Evolutionary conservation across 2,888 invertebrate species (phyloP), one percentile per base, ranked within the genome.

Genomic region (Atrina japonica): DNA sequence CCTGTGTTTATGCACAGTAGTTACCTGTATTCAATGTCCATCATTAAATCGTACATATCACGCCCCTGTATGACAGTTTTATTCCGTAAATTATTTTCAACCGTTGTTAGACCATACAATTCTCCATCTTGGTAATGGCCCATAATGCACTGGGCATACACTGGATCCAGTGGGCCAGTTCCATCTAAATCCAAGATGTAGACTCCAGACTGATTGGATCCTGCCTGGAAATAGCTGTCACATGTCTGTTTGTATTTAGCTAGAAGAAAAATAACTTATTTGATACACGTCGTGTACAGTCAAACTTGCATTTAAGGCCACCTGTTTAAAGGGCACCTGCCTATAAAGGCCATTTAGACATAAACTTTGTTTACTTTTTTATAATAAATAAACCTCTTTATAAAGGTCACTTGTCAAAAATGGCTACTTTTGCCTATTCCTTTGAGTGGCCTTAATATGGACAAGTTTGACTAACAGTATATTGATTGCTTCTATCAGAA

Each of bases 141-240:
- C 88, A 97, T 97, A 88, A 96, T 96, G 88, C 97, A 98, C 84
- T 96, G 95, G 0, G 97, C 97, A 85, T 96, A 94, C 0, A 96
- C 96, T 0, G 97, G 97, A 2, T 97, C 96, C 87, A 96, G 96
- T 69, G 95, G 94, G 0, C 97, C 97, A 87, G 96, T 96, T 0
- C 97, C 97, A 87, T 98, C 97, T 64, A 97, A 96, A 87, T 98
- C 97, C 82, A 97, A 96, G 53, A 95, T 93, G 88, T 97, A 97
- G 0, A 97, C 96, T 82, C 97, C 97, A 43, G 97, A 96, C 81
- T 96, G 94, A 0, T 95, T 96, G 85, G 95, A 96, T 0, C 97
- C 97, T 18, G 97, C 92, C 7, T 97, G 92, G 0, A 96, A 97
- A 68, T 97, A 89, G 86, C 97, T 97, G 90, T 97, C 97, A 88